phyloP scores from a whole-genome alignment of 2,113 vertebrate genomes.

The Gallinago media region DNA sequence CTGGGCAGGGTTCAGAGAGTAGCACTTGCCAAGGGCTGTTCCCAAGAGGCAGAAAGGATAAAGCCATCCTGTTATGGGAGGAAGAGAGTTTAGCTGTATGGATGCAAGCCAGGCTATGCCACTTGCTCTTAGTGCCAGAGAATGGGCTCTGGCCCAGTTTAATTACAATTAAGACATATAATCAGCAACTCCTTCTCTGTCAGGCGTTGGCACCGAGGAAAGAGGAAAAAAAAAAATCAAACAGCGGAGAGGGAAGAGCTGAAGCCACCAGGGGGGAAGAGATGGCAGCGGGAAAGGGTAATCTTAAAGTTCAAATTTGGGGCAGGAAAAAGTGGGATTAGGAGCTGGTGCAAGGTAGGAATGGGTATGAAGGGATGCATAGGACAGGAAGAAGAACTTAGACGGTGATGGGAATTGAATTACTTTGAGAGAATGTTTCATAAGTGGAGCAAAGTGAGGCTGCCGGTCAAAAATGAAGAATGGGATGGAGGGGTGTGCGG shows the following conservation, averaged over 20 bases:
- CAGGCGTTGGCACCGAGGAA: not conserved
- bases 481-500: accelerated
- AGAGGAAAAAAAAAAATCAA: not conserved
- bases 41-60: slow-evolving; percentile 59
- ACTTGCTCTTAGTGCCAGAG: slow-evolving; percentile 48
- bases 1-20: slow-evolving; percentile 51
- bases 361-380: not conserved
- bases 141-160: slow-evolving; percentile 59
- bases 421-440: not conserved
- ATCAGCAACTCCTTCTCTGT: slow-evolving; percentile 57
- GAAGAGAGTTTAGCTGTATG: slow-evolving; percentile 61
- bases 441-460: not conserved
- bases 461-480: not conserved
- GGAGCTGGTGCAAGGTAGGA: not conserved
- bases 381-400: not conserved
- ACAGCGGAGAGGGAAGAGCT: not conserved
- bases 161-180: slow-evolving; percentile 72
- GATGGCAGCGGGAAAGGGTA: not conserved
- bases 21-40: slow-evolving; percentile 62
- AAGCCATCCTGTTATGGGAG: slow-evolving; percentile 62
- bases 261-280: not conserved
- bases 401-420: not conserved
- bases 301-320: not conserved
- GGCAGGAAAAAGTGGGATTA: not conserved
- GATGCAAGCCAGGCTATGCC: slow-evolving; percentile 56